Conservation (phyloP, 2,888 invertebrate genomes). For the Oscheius onirici region DNA sequence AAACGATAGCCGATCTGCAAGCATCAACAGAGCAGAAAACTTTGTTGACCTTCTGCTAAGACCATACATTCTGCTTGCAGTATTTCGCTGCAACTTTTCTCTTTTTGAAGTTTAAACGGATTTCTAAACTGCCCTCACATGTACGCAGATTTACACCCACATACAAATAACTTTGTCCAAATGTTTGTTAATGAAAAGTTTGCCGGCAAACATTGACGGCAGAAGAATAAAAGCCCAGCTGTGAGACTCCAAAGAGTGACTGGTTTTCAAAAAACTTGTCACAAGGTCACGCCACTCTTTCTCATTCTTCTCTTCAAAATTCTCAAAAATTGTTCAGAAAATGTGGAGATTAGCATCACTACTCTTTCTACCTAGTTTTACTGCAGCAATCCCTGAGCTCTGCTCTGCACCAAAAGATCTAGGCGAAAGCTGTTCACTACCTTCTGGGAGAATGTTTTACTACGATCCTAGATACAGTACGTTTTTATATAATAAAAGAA, state of each 20-base stretch:
- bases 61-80: too few species aligned
- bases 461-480: constrained; percentile 57
- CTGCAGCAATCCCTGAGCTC: constrained; percentile 3
- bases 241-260: constrained; percentile 11
- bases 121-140: neutral
- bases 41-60: neutral
- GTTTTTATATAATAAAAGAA: constrained; percentile 29
- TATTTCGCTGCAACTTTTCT: neutral
- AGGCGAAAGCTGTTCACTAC: too few species aligned
- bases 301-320: too few species aligned
- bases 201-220: constrained; percentile 24
- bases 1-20: constrained; percentile 1
- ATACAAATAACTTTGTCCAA: neutral
- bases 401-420: constrained; percentile 34
- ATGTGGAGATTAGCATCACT: neutral
- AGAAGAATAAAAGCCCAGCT: constrained; percentile 17
- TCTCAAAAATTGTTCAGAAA: neutral
- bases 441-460: constrained; percentile 47
- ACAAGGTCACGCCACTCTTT: too few species aligned
- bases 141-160: neutral
- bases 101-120: too few species aligned
- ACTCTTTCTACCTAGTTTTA: neutral
- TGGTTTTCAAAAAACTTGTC: constrained; percentile 1
- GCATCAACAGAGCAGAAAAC: neutral
- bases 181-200: constrained; percentile 31